Percentiles rank a stretch among this genome's conserved stretches.
Evolutionary conservation across 2,888 invertebrate species (phyloP).

Genomic region (Hetaerina titia): DNA sequence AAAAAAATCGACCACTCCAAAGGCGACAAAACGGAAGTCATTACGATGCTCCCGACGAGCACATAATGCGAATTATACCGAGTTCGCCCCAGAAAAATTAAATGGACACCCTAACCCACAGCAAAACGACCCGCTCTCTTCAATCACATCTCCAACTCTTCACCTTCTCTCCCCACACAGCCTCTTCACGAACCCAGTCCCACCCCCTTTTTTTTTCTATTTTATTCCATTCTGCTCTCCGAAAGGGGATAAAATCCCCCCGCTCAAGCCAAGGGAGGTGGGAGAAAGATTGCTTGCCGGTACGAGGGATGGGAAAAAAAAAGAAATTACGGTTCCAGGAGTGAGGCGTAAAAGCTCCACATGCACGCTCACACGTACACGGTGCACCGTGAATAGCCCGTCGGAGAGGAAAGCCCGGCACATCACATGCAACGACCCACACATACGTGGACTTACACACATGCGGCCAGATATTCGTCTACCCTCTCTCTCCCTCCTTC

Average conservation of each 20-base stretch:
- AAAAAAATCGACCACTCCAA: neutral
- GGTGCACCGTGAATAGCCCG: neutral
- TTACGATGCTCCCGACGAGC: neutral
- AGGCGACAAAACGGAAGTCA: constrained; percentile 9
- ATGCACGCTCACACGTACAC: neutral
- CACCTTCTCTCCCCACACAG: neutral
- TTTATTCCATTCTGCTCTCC: neutral
- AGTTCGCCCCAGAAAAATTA: neutral
- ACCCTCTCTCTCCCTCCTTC: neutral
- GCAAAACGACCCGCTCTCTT: neutral
- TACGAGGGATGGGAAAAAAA: neutral
- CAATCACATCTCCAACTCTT: neutral
- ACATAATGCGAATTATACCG: neutral
- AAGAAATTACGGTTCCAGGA: neutral
- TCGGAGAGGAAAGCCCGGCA: neutral
- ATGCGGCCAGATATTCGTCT: neutral
- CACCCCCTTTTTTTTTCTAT: neutral
- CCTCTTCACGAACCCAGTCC: no score
- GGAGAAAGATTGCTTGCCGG: neutral
- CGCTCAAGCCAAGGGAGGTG: neutral
- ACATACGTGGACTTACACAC: neutral
- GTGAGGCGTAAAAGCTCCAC: neutral
- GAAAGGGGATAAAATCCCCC: neutral
- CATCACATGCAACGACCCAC: neutral
- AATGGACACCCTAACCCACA: neutral